Evolutionary conservation across 2,888 invertebrate species (phyloP), one percentile per base, ranked within the genome.

Genomic region (Lypha dubia): DNA sequence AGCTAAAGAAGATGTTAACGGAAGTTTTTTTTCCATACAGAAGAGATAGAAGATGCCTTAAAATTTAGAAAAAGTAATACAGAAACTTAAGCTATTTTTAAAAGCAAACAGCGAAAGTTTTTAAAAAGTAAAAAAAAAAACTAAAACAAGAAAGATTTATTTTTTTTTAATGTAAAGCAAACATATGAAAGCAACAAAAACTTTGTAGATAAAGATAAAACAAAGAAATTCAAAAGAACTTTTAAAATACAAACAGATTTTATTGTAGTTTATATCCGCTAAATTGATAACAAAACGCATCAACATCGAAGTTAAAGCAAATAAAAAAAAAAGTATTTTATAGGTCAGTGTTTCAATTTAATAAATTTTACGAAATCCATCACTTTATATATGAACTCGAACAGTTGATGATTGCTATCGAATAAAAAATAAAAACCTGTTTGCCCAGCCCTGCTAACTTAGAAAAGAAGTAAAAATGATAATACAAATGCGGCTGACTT

Each of bases 331-430:
- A 38, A 17, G 9, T 15, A 35, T 70, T 41, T 53, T 62, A 46
- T 75, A 56, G 81, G 81, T 75, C 81, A 81, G 63, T 70, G 22
- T 62, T 75, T 63, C 44, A 46, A 62, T 46, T 75, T 44, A 53
- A 70, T 3, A 62, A 35, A 35, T 20, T 58, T 51, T 35, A 35
- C 1, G 8, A 46, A 53, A 77, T 58, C 49, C 32, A 77, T 58
- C 49, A 41, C 17, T 35, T 60, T 20, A 11, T 60, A 3, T 49
- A 46, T 46, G 6, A n/a, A n/a, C n/a, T n/a, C n/a, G n/a, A n/a
- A n/a, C n/a, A n/a, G n/a, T n/a, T n/a, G n/a, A n/a, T n/a, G 17
- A 7, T 46, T 15, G 46, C 8, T 46, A 0, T 46, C 17, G 3
- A 46, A 53, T 24, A 24, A 13, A 1, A 20, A 60, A 20, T 7